These are phyloP conservation scores for Oenanthe oenanthe DNA, from an alignment of 2,113 vertebrate species.

Conservation along the genomic window DNA sequence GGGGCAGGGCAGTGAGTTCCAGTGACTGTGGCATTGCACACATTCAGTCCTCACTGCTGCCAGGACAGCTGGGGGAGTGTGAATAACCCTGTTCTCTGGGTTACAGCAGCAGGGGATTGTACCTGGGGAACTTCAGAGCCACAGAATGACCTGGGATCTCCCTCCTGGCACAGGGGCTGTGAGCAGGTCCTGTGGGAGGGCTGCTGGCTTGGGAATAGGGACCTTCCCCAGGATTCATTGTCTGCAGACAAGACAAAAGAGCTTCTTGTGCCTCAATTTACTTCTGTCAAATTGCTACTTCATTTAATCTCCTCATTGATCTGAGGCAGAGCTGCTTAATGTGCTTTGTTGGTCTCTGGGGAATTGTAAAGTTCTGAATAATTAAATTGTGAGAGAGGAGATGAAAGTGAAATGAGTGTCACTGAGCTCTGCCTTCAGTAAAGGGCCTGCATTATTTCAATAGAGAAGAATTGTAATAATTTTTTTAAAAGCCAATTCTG, in stretches of 20 bases:
- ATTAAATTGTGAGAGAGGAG: conserved; percentile 25
- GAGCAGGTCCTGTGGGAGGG: not conserved
- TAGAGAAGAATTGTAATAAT: not conserved
- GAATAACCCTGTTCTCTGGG: not conserved
- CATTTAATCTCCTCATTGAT: conserved; percentile 20
- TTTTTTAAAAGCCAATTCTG: not conserved
- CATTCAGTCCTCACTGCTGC: fast-evolving
- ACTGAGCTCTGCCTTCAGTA: not conserved
- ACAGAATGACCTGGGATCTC: not conserved
- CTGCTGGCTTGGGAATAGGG: not conserved
- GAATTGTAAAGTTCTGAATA: conserved; percentile 16
- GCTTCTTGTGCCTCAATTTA: not conserved
- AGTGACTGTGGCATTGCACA: not conserved
- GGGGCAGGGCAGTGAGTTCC: not conserved
- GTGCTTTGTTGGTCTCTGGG: conserved; percentile 13
- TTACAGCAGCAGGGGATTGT: not conserved
- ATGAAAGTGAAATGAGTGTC: not conserved
- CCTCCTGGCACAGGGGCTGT: not conserved
- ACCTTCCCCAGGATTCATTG: not conserved
- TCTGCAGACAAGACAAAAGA: not conserved
- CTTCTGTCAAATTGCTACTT: conserved; percentile 1
- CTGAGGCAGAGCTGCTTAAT: not conserved
- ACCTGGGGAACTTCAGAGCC: not conserved
- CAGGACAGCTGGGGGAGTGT: not conserved
- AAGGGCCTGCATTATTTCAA: not conserved